Evolutionary conservation across 1,140 invertebrate species (phyloP).

Genomic region (Hycleus phaleratus): DNA sequence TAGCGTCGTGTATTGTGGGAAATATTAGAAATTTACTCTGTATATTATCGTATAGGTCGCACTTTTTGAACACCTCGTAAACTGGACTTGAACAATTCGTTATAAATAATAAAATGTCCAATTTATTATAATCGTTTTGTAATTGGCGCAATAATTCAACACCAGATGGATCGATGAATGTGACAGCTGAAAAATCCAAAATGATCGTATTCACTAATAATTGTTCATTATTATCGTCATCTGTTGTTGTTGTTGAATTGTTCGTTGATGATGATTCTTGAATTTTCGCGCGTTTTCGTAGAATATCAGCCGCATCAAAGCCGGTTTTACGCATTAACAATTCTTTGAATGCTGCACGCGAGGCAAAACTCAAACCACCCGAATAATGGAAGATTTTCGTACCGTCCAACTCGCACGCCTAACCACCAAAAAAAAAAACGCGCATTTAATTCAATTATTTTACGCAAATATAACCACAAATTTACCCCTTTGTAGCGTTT

Average conservation of each 20-base stretch:
- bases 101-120: constrained; percentile 51
- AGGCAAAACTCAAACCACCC: constrained; percentile 70
- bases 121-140: constrained; percentile 48
- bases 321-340: constrained; percentile 51
- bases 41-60: constrained; percentile 48
- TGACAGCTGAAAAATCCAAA: constrained; percentile 60
- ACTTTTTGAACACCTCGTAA: constrained; percentile 55
- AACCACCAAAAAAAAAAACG: too few relatives aligned
- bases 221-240: constrained; percentile 6
- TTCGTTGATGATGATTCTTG: constrained; percentile 12
- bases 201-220: constrained; percentile 39
- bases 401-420: constrained; percentile 54
- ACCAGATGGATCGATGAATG: constrained; percentile 62
- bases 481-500: constrained; percentile 57
- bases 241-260: not conserved
- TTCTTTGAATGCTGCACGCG: constrained; percentile 54
- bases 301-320: constrained; percentile 35
- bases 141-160: constrained; percentile 50
- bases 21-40: constrained; percentile 52
- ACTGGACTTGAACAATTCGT: constrained; percentile 56
- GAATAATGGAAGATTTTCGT: constrained; percentile 73
- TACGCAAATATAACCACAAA: too few relatives aligned
- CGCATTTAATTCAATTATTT: too few relatives aligned
- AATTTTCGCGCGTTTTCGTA: constrained; percentile 40
- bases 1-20: constrained; percentile 64